Conservation (phyloP, 2,113 vertebrate genomes). For the Oryzias woworae region DNA sequence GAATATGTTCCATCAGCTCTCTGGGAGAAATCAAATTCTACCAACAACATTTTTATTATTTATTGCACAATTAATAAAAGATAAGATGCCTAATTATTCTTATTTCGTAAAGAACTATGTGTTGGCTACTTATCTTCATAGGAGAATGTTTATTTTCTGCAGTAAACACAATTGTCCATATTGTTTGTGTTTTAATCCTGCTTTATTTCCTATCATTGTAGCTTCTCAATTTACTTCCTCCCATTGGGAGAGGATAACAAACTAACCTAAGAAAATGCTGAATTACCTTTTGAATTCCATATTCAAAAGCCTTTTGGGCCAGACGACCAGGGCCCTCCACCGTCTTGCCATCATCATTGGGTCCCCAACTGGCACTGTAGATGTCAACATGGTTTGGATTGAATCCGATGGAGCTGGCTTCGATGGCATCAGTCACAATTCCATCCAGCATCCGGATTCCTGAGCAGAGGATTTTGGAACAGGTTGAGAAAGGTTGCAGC, state of each 20-base stretch:
- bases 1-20: neutral
- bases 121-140: neutral
- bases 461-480: conserved; percentile 46
- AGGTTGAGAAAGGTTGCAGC: too few species aligned
- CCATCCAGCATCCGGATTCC: conserved; percentile 98
- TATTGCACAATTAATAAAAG: too few species aligned
- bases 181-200: conserved; percentile 35
- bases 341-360: conserved; percentile 97
- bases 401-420: conserved; percentile 97
- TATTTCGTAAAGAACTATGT: too few species aligned
- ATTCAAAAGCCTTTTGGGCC: conserved; percentile 96
- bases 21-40: too few species aligned
- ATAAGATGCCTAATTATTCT: too few species aligned
- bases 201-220: conserved; percentile 13
- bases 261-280: conserved; percentile 1
- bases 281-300: conserved; percentile 91
- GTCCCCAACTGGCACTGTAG: conserved; percentile 98
- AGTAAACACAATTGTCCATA: conserved; percentile 7
- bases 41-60: too few species aligned
- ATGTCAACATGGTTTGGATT: conserved; percentile 95
- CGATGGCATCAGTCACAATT: conserved; percentile 96
- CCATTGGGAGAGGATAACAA: conserved; percentile 9
- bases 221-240: conserved; percentile 4
- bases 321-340: conserved; percentile 94
- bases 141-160: conserved; percentile 9